These are phyloP conservation scores for Actinia equina DNA, from an alignment of 64 coral and sea anemone species.

Conservation along the genomic window DNA sequence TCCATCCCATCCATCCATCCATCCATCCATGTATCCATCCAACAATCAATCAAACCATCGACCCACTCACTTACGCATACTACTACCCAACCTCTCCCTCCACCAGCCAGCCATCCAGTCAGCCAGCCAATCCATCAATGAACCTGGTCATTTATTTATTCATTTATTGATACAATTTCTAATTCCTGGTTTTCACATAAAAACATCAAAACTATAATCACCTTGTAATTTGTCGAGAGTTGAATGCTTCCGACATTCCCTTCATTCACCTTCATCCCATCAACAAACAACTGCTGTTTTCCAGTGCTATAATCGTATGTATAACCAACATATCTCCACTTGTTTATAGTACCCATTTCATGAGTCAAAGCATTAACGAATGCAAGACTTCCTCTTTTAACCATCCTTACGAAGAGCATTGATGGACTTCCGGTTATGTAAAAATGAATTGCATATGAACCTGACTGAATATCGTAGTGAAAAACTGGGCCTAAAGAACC, in stretches of 20 bases:
- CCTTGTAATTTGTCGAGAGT: conserved; percentile 25
- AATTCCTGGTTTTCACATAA: too few species aligned
- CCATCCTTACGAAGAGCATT: neutral
- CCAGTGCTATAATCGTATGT: conserved; percentile 58
- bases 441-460: neutral
- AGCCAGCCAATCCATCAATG: too few species aligned
- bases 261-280: conserved; percentile 19
- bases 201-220: neutral
- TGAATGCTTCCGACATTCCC: conserved; percentile 15
- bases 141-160: too few species aligned
- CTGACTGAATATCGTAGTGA: neutral
- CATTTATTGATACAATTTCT: too few species aligned
- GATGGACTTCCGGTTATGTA: neutral
- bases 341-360: neutral
- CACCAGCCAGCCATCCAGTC: too few species aligned
- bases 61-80: too few species aligned
- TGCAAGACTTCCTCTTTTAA: neutral
- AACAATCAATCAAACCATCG: too few species aligned
- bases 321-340: conserved; percentile 50
- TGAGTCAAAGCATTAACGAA: neutral
- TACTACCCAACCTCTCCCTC: too few species aligned
- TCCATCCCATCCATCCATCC: too few species aligned
- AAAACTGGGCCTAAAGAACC: neutral
- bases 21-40: too few species aligned
- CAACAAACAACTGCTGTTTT: conserved; percentile 41